Base-by-base conservation (phyloP, 92 coral and sea anemone species). In the Epizoanthus scotinus region DNA sequence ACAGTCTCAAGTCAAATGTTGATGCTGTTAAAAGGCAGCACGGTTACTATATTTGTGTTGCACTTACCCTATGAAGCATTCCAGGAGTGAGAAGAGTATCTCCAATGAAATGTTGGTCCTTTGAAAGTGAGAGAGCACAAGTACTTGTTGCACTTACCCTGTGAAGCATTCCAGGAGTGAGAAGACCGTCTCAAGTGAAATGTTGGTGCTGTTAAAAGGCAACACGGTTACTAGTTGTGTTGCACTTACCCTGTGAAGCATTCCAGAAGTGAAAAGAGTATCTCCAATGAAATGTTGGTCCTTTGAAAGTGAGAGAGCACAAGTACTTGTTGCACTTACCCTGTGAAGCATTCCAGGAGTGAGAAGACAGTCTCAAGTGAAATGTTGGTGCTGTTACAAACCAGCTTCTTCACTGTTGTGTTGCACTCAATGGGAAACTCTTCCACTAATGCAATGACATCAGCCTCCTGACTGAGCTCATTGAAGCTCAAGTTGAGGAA, bases 181-280 rank as follows among this genome's bases (percentile, higher is more conserved):
- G n/a, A n/a, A n/a, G n/a, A n/a, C n/a, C n/a, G n/a, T n/a, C n/a
- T n/a, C n/a, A n/a, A n/a, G n/a, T n/a, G n/a, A n/a, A n/a, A n/a
- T n/a, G n/a, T n/a, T 89, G 21, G 98, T 95, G 81, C 87, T 93
- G 92, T 95, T 93, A 9, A 95, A 86, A 8, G 87, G 88, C 40
- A 95, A 87, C 83, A 84, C 78, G 62, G 63, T 83, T 26, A 86
- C 57, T 63, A n/a, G 85, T 74, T 14, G 40, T 71, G 75, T 66
- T 44, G 52, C 80, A 61, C 19, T 79, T 89, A 95, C 98, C 90
- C 89, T 31, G 92, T 82, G 24, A 95, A 82, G 69, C 71, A 88
- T 9, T 72, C 87, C 71, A 95, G 73, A 3, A 95, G 86, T 20
- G 89, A 74, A 68, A 87, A 91, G 19, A 89, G 91, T 28, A 89